Base-by-base conservation (phyloP, 2,888 invertebrate species). In the Chrysotoxum bicinctum region DNA sequence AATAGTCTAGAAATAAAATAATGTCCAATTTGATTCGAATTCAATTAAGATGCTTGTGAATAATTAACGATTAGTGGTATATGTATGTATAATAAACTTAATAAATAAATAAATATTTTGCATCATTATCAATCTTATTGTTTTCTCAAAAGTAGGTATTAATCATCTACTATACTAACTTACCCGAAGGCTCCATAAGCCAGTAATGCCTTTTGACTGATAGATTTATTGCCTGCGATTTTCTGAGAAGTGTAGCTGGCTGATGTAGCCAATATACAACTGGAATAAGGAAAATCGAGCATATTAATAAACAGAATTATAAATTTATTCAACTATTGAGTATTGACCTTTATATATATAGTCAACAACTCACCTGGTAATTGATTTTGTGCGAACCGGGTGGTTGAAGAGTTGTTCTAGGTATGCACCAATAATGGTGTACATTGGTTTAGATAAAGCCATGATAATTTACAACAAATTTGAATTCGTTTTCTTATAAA, bases 171-270 rank as follows among this genome's bases (percentile, higher is more conserved):
- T 26, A 26, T 26, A 6, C 7, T 26, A 26, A 26, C 19, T 87
- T 87, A 96, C 96, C 96, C 97, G 93, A 95, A 97, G 10, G 95
- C 90, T 48, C 94, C 96, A 92, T 96, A 97, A 0, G 96, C 95
- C 43, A 95, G 89, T 5, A 96, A 91, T 88, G 95, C 95, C 66
- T 96, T 95, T 50, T 94, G 92, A 89, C 94, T 94, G 9, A 96
- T 90, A 40, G 91, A 90, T 89, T 94, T 94, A 16, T 92, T 93
- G 54, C 96, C 95, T n/a, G 94, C 93, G 10, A 96, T 93, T 84
- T 94, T 93, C 90, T 97, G 97, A 0, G 96, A 95, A 35, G 95
- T 94, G 60, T 95, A 93, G 90, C 96, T 96, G 26, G 95, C 97
- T 60, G 95, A 93, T 16, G 94, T 93, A 9, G 96, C 95, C 75